Percentiles rank a stretch among this genome's conserved stretches.
Evolutionary conservation across 2,797 vertebrate genomes (phyloP).

Genomic region (Huso huso): DNA sequence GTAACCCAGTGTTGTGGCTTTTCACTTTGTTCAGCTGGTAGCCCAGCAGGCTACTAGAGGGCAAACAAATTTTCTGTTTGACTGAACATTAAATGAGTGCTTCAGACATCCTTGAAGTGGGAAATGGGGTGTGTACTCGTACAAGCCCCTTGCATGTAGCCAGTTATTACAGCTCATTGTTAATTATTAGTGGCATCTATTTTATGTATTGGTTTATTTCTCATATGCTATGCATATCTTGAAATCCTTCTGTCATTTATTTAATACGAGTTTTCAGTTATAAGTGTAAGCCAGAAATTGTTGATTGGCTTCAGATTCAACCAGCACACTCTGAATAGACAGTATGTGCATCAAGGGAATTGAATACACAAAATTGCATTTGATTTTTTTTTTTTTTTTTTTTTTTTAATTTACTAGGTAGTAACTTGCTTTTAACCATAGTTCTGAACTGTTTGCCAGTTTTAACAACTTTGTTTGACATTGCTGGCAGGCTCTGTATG

Average conservation of each 20-base stretch:
- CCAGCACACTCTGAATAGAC: no score
- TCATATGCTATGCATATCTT: background rate
- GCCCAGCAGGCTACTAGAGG: constrained; percentile 7
- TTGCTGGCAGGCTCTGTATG: background rate
- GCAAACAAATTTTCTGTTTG: constrained; percentile 4
- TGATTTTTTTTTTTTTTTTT: no score
- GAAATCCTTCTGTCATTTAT: no score
- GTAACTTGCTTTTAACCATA: no score
- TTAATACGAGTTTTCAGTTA: no score
- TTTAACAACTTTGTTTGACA: no score
- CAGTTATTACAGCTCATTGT: background rate
- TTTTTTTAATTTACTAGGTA: no score
- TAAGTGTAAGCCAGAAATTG: no score
- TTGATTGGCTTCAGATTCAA: no score
- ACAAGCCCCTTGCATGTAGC: background rate
- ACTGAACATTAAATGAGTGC: constrained; percentile 5
- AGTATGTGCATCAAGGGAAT: no score
- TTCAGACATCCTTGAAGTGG: background rate
- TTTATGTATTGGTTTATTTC: background rate
- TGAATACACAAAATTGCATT: no score
- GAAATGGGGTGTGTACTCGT: background rate
- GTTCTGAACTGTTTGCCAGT: no score
- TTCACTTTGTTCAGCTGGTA: constrained; percentile 5
- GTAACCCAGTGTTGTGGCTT: background rate
- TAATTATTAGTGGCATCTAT: background rate